These are phyloP conservation scores for Odontomachus brunneus DNA, from an alignment of 1,140 invertebrate species.

Conservation along the genomic window DNA sequence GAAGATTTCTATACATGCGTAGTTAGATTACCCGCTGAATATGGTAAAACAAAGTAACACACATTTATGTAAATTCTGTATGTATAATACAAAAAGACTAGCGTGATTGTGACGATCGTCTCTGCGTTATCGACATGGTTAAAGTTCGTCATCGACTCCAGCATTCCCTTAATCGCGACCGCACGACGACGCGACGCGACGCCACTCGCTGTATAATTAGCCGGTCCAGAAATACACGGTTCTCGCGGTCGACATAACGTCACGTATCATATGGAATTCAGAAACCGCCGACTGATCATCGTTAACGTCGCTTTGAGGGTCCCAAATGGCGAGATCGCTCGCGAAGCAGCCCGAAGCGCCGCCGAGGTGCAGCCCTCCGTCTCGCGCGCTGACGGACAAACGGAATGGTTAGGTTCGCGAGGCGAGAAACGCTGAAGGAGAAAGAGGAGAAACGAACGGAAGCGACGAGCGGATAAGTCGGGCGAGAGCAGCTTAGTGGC, in stretches of 20 bases:
- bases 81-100: too few species aligned
- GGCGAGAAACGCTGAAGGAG: conserved; percentile 29
- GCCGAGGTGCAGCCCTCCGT: conserved; percentile 25
- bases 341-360: not conserved
- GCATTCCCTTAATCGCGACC: too few species aligned
- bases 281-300: conserved; percentile 56
- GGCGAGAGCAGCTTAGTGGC: conserved; percentile 71
- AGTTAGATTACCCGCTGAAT: too few species aligned
- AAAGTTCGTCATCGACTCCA: too few species aligned
- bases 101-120: too few species aligned
- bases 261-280: conserved; percentile 55
- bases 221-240: conserved; percentile 32
- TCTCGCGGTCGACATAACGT: conserved; percentile 11
- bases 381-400: conserved; percentile 65
- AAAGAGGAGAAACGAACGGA: conserved; percentile 60
- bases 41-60: too few species aligned
- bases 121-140: too few species aligned
- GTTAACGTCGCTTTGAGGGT: conserved; percentile 67
- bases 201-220: conserved; percentile 41
- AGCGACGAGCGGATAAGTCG: conserved; percentile 69
- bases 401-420: conserved; percentile 58
- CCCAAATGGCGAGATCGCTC: conserved; percentile 42
- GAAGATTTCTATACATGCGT: too few species aligned
- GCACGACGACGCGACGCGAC: conserved; percentile 20
- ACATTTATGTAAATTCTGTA: too few species aligned